Evolutionary conservation across 2,888 invertebrate genomes (phyloP), one percentile per base, ranked within the genome.

Genomic region (Metopia argyrocephala): DNA sequence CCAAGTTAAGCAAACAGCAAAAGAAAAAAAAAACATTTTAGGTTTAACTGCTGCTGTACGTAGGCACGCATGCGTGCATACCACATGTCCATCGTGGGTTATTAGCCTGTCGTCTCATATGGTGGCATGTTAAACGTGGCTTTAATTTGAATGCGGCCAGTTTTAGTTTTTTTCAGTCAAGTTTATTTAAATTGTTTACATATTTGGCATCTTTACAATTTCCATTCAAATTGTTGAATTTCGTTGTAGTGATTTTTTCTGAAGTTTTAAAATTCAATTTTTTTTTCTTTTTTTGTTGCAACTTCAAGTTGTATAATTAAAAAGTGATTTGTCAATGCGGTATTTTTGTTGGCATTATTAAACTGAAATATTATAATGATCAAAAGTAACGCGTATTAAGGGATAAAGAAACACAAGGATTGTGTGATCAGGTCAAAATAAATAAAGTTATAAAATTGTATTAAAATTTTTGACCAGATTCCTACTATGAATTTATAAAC

Each of bases 41-140:
- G 21, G 25, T 45, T 64, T 31, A 23, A 56, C 50, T 31, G 21
- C 31, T n/a, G 20, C 27, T n/a, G 70, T 25, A 79, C 85, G 79
- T 48, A 79, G 54, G 68, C 61, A 73, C 38, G 80, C 74, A 68
- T 62, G 59, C 74, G 18, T 45, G 83, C 87, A 87, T 88, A 82
- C 88, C 87, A 84, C 75, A 83, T 86, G 87, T 87, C 87, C 85
- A 83, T 66, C 83, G 78, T 76, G 84, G 85, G 87, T 87, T 87
- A 88, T 87, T 87, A 88, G 87, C 86, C 87, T 88, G 88, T 87
- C 87, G 84, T 85, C 85, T 87, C 87, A 86, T 87, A 86, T 85
- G n/a, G n/a, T n/a, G 84, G 85, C 64, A 78, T 82, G 61, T 76
- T 79, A 78, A 79, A 76, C 76, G 76, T 79, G 76, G 75, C 64